phyloP scores from a whole-genome alignment of 2,797 vertebrate genomes.

The Vireo griseus region DNA sequence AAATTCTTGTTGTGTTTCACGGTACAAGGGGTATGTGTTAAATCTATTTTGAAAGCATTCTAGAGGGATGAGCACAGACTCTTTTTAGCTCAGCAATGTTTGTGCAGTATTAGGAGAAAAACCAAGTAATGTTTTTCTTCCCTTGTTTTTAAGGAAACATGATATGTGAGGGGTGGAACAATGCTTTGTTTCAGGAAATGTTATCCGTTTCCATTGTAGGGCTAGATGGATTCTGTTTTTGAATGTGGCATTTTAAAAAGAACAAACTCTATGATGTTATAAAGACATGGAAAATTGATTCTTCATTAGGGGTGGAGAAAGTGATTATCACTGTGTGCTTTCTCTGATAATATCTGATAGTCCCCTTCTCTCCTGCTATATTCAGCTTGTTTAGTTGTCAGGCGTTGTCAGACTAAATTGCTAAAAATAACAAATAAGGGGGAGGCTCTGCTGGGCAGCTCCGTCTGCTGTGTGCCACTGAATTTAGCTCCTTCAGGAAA shows the following conservation, averaged over 20 bases:
- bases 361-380: constrained; percentile 73
- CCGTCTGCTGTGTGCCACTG: constrained; percentile 65
- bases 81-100: constrained; percentile 62
- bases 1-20: constrained; percentile 55
- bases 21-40: constrained; percentile 15
- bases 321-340: constrained; percentile 65
- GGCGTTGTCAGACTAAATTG: constrained; percentile 75
- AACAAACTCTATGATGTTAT: constrained; percentile 62
- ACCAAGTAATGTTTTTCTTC: constrained; percentile 69
- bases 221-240: constrained; percentile 66
- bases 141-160: constrained; percentile 75
- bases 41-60: constrained; percentile 64
- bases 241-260: constrained; percentile 66
- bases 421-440: constrained; percentile 81
- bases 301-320: constrained; percentile 72
- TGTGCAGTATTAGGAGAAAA: constrained; percentile 65
- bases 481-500: constrained; percentile 69
- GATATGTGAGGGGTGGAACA: constrained; percentile 66
- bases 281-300: constrained; percentile 74
- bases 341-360: constrained; percentile 73
- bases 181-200: constrained; percentile 67
- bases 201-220: constrained; percentile 72
- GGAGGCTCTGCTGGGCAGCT: constrained; percentile 64
- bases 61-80: constrained; percentile 54
- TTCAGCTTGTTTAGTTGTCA: constrained; percentile 76